Evolutionary conservation across 2,888 invertebrate genomes (phyloP), one percentile per base, ranked within the genome.

Genomic region (Netelia fuscicornis): DNA sequence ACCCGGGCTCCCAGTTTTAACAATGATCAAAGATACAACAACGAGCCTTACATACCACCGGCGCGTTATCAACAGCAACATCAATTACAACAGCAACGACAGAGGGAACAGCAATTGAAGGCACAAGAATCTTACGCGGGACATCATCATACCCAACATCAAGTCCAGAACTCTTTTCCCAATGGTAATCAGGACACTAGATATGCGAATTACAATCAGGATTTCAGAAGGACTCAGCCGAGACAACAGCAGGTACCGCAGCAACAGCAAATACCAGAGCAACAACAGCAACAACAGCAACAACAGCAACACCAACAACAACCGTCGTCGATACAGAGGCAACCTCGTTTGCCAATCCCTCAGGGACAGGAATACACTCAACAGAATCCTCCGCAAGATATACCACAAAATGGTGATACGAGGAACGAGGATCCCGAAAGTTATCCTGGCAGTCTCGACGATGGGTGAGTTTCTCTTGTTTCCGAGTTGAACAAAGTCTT

Each of bases 41-140:
- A 92, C 72, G 90, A 91, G 54, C 93, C 93, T 0, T 93, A 92
- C 78, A 85, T 90, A 64, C 90, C 90, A 9, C 92, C 92, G 5
- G 70, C 88, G 2, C 88, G 81, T 56, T 92, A 92, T 75, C 90
- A 89, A 72, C 92, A 91, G 8, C 90, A 88, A 44, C 90, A 88
- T 78, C 89, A 84, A 56, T 87, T 86, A 65, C 88, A 85, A 44
- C 88, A 87, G 20, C 86, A 85, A 65, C 86, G 86, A 20, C 85
- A 85, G 48, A 68, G 75, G 10, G 89, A 85, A 23, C 89, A 87
- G 37, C 87, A 87, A n/a, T 42, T 81, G 42, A 64, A 81, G 17
- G 72, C 80, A 3, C 84, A 83, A 70, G 81, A 86, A 56, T 84
- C 86, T 1, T 86, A 83, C 37, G 70, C 84, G 5, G 81, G 76